Base-by-base conservation (phyloP, 2,113 vertebrate genomes). In the Neofelis nebulosa region DNA sequence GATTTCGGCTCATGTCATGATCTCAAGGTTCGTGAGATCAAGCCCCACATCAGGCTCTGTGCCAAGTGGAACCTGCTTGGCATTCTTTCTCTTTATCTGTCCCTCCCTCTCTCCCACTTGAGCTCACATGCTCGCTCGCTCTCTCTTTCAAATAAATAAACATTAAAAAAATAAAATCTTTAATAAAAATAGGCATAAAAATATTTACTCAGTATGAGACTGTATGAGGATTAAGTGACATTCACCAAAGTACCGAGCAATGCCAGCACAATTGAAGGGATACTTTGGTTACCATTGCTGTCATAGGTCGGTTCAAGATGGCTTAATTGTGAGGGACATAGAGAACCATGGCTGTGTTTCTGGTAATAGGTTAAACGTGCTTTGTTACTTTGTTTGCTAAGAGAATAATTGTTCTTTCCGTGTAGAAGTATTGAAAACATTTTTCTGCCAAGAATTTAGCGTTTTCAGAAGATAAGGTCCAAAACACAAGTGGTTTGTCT, bases 381-480 rank as follows among this genome's bases (percentile, higher is more conserved):
- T 94, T 68, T 50, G 27, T 71, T 91, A 33, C 19, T 74, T 52
- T 83, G 52, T 55, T 66, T 89, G 7, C 29, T 84, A 57, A 78
- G 78, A 88, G 33, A 73, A 68, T 61, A 38, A 38, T 68, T 71
- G 36, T 71, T 84, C 89, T 61, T 76, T 69, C 69, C 90, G 1
- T 48, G 31, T 63, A 86, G 50, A 96, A 38, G 21, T 68, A 78
- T 15, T 85, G 61, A 89, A 89, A 82, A 50, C 82, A 4, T 48
- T 82, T 98, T 98, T 82, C 86, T 94, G 38, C 83, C 4, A 29
- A 79, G 50, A 88, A 63, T n/a, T 80, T 33, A 73, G 13, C 66
- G 63, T 89, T 93, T 82, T 80, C 6, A 78, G 87, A 84, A 29
- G 18, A 7, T 86, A 31, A 33, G 11, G 13, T 78, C 1, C 16